phyloP scores from a whole-genome alignment of 2,888 invertebrate genomes.

The Apamea anceps region DNA sequence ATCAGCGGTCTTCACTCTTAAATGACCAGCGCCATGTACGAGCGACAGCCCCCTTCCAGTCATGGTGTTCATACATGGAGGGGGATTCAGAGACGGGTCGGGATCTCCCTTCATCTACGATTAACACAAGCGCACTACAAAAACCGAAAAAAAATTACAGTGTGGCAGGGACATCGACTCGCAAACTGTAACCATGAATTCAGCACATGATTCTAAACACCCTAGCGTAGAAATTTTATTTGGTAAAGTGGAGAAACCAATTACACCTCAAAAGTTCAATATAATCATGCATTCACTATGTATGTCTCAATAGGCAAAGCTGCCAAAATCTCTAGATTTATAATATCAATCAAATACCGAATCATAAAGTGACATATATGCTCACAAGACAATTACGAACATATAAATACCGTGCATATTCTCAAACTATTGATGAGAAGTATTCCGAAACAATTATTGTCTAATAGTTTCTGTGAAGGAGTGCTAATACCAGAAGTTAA shows the following conservation, averaged over 20 bases:
- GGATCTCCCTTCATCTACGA: too few species aligned
- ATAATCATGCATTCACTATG: too few species aligned
- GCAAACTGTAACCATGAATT: too few species aligned
- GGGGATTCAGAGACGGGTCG: too few species aligned
- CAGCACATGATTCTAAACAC: too few species aligned
- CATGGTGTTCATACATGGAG: too few species aligned
- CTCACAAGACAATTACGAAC: not conserved
- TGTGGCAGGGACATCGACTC: too few species aligned
- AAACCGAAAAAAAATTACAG: not conserved
- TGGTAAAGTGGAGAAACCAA: not conserved
- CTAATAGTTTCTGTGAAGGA: constrained; percentile 55
- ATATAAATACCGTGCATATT: not conserved
- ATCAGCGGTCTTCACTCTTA: too few species aligned
- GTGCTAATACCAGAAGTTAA: constrained; percentile 50
- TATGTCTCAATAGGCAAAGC: not conserved
- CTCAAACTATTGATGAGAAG: constrained; percentile 1
- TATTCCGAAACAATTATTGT: constrained; percentile 55
- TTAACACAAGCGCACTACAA: not conserved
- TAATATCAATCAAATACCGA: too few species aligned
- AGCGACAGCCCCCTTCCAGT: too few species aligned
- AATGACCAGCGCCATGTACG: not conserved
- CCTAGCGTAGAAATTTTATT: not conserved
- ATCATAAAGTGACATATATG: not conserved
- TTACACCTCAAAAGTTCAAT: too few species aligned
- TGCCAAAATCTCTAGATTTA: not conserved